These are phyloP conservation scores for Eumeta japonica DNA, from an alignment of 1,140 invertebrate genomes.

Conservation along the genomic window DNA sequence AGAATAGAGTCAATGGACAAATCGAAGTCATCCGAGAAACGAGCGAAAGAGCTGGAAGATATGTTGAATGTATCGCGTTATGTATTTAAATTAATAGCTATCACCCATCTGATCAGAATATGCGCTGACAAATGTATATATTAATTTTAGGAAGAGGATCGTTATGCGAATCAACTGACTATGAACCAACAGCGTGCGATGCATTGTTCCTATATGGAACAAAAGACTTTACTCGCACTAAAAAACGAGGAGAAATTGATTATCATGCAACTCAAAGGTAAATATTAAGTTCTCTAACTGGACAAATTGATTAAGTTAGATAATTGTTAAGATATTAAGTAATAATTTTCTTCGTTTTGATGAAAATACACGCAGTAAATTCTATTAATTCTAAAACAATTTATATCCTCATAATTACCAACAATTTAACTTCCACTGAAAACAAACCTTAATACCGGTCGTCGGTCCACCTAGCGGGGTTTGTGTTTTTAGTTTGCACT, in stretches of 20 bases:
- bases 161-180: slow-evolving; percentile 38
- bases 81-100: neutral
- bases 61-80: slow-evolving; percentile 47
- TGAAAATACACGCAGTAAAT: neutral
- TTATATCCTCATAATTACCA: neutral
- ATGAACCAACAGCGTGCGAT: slow-evolving; percentile 42
- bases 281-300: too few species aligned
- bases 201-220: slow-evolving; percentile 48
- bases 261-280: slow-evolving; percentile 46
- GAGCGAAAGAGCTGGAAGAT: slow-evolving; percentile 46
- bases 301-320: slow-evolving; percentile 1
- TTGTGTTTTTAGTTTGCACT: too few species aligned
- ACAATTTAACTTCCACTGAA: neutral
- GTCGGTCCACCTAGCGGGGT: too few species aligned
- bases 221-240: slow-evolving; percentile 40
- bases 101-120: too few species aligned
- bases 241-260: slow-evolving; percentile 48
- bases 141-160: slow-evolving; percentile 42
- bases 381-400: neutral
- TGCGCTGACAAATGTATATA: too few species aligned
- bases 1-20: slow-evolving; percentile 40
- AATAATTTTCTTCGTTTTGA: neutral
- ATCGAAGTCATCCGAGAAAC: slow-evolving; percentile 44
- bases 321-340: neutral
- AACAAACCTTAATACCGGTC: neutral